Evolutionary conservation across 1,140 invertebrate species (phyloP).

Genomic region (Tetramorium parvispinum): DNA sequence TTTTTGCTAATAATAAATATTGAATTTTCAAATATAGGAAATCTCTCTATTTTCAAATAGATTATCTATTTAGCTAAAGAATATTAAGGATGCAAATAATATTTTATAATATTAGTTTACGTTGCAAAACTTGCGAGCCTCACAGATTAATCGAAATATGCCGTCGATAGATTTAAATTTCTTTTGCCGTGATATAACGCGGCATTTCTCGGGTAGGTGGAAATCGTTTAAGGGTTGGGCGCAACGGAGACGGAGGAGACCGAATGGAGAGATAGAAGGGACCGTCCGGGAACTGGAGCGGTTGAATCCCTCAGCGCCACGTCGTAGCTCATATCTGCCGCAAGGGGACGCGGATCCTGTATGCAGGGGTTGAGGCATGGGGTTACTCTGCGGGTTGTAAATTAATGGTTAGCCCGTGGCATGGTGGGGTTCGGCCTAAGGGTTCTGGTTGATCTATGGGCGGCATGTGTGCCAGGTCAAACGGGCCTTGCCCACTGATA

Average conservation of each 20-base stretch:
- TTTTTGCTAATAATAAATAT: neutral
- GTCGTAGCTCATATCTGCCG: constrained; percentile 84
- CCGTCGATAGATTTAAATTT: constrained; percentile 71
- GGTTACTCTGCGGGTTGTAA: constrained; percentile 85
- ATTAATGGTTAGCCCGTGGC: constrained; percentile 84
- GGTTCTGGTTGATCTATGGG: constrained; percentile 83
- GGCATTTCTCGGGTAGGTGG: constrained; percentile 63
- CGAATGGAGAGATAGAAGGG: constrained; percentile 71
- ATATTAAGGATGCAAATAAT: neutral
- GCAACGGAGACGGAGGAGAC: constrained; percentile 47
- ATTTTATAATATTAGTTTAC: neutral
- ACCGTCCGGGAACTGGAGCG: constrained; percentile 69
- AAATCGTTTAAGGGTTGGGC: constrained; percentile 64
- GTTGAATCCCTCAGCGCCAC: constrained; percentile 80
- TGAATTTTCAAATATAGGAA: neutral
- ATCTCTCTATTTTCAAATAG: neutral
- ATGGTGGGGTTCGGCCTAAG: constrained; percentile 79
- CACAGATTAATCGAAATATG: constrained; percentile 29
- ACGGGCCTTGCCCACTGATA: constrained; percentile 74
- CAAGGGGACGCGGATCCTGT: constrained; percentile 81
- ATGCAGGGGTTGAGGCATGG: constrained; percentile 76
- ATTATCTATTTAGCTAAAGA: neutral
- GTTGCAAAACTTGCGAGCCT: neutral
- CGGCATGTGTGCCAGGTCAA: constrained; percentile 81
- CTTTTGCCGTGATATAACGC: constrained; percentile 50